Percentiles rank a stretch among this genome's conserved stretches.
Conservation (phyloP, 2,113 vertebrate species). For the Irena cyanogastra region DNA sequence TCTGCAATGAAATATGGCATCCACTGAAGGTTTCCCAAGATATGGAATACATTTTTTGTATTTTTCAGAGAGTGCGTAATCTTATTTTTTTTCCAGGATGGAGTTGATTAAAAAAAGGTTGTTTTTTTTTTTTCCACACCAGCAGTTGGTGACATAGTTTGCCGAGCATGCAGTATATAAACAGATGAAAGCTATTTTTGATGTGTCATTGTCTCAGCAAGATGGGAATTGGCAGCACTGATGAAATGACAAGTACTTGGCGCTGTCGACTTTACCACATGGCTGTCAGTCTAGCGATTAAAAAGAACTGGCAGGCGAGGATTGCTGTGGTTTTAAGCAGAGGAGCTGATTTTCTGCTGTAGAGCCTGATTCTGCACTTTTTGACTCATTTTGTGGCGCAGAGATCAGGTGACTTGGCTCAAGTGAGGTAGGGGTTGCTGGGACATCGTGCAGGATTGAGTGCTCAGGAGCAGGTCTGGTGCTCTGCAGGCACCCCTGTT, state of each 20-base stretch:
- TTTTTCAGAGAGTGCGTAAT: neutral
- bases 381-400: neutral
- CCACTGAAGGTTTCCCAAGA: neutral
- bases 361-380: neutral
- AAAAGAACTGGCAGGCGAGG: slow-evolving; percentile 46
- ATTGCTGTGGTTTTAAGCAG: slow-evolving; percentile 5
- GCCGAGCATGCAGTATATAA: slow-evolving; percentile 50
- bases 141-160: slow-evolving; percentile 59
- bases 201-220: slow-evolving; percentile 66
- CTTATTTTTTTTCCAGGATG: neutral
- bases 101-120: neutral
- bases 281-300: slow-evolving; percentile 62
- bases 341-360: neutral
- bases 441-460: neutral
- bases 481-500: neutral
- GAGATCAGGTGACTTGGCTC: neutral
- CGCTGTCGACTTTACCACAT: slow-evolving; percentile 28
- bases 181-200: slow-evolving; percentile 64
- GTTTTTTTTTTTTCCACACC: neutral
- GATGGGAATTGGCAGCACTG: slow-evolving; percentile 47
- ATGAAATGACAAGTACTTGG: slow-evolving; percentile 64
- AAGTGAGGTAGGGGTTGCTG: neutral
- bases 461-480: neutral
- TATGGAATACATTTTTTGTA: neutral
- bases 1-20: neutral